Evolutionary conservation across 2,113 vertebrate genomes (phyloP).

Genomic region (Ctenodactylus gundi): DNA sequence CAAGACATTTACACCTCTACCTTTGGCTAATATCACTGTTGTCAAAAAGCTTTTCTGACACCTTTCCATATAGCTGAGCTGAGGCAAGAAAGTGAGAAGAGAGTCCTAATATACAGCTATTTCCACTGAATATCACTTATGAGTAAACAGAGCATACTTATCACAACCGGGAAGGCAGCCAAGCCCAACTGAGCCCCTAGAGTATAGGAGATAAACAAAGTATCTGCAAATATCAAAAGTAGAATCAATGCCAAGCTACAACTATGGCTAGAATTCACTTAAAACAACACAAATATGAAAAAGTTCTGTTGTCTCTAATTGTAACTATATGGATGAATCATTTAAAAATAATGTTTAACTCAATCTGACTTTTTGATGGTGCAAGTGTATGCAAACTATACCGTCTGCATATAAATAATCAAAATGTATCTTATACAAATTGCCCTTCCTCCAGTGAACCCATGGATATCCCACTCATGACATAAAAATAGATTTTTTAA

Average conservation of each 20-base stretch:
- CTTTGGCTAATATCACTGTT: neutral
- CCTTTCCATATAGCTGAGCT: neutral
- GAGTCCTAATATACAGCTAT: neutral
- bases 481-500: neutral
- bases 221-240: conserved; percentile 20
- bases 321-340: neutral
- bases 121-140: neutral
- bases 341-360: conserved; percentile 43
- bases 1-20: neutral
- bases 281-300: conserved; percentile 52
- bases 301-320: neutral
- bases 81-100: neutral
- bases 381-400: conserved; percentile 23
- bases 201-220: neutral
- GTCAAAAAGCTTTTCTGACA: neutral
- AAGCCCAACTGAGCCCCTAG: neutral
- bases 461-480: neutral
- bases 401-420: conserved; percentile 31
- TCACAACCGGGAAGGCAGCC: neutral
- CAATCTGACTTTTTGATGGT: conserved; percentile 26
- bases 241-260: conserved; percentile 40
- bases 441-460: neutral
- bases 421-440: conserved; percentile 33
- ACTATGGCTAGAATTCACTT: conserved; percentile 39
- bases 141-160: neutral